These are phyloP conservation scores for Uria aalge DNA, from an alignment of 2,113 vertebrate genomes.

Conservation along the genomic window DNA sequence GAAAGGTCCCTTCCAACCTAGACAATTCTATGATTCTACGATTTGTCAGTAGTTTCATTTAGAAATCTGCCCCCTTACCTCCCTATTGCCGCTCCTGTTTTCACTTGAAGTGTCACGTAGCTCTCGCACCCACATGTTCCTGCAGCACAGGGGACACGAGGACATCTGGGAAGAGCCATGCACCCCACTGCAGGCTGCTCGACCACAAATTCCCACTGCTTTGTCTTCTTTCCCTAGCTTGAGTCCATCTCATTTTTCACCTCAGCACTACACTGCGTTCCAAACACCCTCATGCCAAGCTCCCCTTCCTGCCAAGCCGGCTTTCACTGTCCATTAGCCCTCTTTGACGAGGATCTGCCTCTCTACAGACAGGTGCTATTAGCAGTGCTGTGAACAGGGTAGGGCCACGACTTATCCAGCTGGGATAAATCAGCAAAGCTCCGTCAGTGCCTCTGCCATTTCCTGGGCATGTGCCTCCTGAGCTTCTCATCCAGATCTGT, in stretches of 20 bases:
- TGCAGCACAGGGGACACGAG: background rate
- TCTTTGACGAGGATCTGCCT: background rate
- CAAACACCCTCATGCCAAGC: background rate
- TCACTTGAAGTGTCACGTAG: accelerated
- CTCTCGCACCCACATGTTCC: accelerated
- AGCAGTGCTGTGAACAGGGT: background rate
- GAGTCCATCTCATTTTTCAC: background rate
- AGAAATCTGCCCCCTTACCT: background rate
- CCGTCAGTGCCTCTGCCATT: background rate
- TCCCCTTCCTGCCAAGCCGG: background rate
- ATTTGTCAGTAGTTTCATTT: background rate
- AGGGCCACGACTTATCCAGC: background rate
- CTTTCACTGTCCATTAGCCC: background rate
- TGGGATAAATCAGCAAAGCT: background rate
- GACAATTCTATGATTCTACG: too few species aligned
- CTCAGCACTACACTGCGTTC: background rate
- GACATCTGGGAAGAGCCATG: background rate
- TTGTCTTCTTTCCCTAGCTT: background rate
- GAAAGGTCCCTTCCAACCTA: too few species aligned
- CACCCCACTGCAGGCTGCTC: background rate
- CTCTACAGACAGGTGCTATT: background rate
- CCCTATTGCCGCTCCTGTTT: background rate
- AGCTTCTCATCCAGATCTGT: background rate
- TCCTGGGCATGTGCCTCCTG: background rate
- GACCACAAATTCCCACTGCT: background rate